Conservation (phyloP, 2,888 invertebrate species). For the Apamea crenata region DNA sequence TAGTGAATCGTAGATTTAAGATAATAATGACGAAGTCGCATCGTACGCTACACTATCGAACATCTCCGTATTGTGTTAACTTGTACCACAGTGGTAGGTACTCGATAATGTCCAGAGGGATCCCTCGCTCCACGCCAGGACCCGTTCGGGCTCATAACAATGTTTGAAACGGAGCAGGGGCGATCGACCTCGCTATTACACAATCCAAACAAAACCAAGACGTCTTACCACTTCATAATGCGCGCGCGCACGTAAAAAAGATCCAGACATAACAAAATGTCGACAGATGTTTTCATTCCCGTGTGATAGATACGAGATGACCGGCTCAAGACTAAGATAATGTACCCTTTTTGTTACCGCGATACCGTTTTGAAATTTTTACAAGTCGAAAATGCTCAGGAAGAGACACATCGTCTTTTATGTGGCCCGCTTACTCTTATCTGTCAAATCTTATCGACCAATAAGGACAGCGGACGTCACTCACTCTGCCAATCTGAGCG, state of each 20-base stretch:
- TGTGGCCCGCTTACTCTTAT: slow-evolving; percentile 86
- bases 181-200: slow-evolving; percentile 81
- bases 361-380: slow-evolving; percentile 86
- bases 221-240: slow-evolving; percentile 78
- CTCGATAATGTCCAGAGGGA: slow-evolving; percentile 76
- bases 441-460: slow-evolving; percentile 89
- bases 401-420: slow-evolving; percentile 87
- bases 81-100: slow-evolving; percentile 73
- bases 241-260: slow-evolving; percentile 78
- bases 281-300: slow-evolving; percentile 88
- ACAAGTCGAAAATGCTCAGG: slow-evolving; percentile 83
- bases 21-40: slow-evolving; percentile 59
- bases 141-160: slow-evolving; percentile 74
- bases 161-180: slow-evolving; percentile 78
- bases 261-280: slow-evolving; percentile 81
- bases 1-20: slow-evolving; percentile 67
- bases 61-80: slow-evolving; percentile 70
- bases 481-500: slow-evolving; percentile 88
- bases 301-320: slow-evolving; percentile 83
- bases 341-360: slow-evolving; percentile 80
- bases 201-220: slow-evolving; percentile 79
- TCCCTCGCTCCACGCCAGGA: slow-evolving; percentile 69
- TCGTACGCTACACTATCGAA: slow-evolving; percentile 68
- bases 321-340: slow-evolving; percentile 74
- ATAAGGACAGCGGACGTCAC: slow-evolving; percentile 90